A percentile compares a stretch with the other conserved stretches of the same genome.
phyloP scores from a whole-genome alignment of 2,888 invertebrate genomes.

The Rhaphigaster nebulosa region DNA sequence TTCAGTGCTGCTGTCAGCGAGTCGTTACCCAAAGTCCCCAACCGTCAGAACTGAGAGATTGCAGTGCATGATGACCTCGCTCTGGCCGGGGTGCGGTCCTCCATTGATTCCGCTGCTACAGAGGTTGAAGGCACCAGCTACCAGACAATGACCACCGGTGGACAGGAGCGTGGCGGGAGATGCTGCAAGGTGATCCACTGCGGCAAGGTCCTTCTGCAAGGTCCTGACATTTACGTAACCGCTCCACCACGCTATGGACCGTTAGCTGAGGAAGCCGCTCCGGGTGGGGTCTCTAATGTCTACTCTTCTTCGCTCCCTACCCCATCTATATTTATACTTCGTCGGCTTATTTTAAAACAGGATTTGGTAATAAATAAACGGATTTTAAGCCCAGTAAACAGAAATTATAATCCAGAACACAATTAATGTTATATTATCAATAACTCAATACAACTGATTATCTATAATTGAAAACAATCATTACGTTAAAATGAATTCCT shows the following conservation, averaged over 20 bases:
- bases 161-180: conserved; percentile 19
- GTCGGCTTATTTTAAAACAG: neutral
- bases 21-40: neutral
- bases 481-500: too few species aligned
- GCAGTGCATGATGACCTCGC: neutral
- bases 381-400: too few species aligned
- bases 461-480: too few species aligned
- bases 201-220: conserved; percentile 50
- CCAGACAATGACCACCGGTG: neutral
- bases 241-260: conserved; percentile 14
- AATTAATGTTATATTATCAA: too few species aligned
- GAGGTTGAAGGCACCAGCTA: neutral
- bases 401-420: too few species aligned
- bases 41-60: neutral
- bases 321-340: neutral
- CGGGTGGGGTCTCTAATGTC: neutral
- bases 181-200: conserved; percentile 57
- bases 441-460: too few species aligned
- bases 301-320: neutral
- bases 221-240: conserved; percentile 58
- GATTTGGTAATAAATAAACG: neutral
- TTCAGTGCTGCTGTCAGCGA: neutral
- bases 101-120: neutral
- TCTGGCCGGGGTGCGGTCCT: neutral
- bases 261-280: conserved; percentile 20